Evolutionary conservation across 2,797 vertebrate species (phyloP), one percentile per base, ranked within the genome.

Genomic region (Enteromius treurensis): DNA sequence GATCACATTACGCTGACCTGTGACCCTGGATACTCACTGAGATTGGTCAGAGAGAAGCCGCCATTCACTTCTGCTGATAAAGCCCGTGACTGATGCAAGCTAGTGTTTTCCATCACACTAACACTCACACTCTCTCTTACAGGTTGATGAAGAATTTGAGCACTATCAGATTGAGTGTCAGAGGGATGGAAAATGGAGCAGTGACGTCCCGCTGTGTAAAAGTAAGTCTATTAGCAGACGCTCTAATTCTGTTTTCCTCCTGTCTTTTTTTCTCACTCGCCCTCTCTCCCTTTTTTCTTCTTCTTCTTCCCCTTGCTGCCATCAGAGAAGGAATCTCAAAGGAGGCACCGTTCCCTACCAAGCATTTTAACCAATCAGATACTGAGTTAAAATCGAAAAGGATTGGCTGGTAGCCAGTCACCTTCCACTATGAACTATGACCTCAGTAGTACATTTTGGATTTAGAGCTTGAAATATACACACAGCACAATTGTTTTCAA

Each of bases 1-100:
- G 97, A 99, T 87, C 97, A 98, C 81, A 85, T 96, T 84, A 93
- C 97, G 64, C 85, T 99, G 91, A 97, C 93, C 85, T 99, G 98
- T 92, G 92, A 95, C 81, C 89, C 91, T 0, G 98, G 98, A 80
- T 97, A 96, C 93, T 92, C 90, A 81, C 90, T 98, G 47, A 80
- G 95, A 51, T 95, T 97, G 97, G 98, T 98, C 91, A 86, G 83
- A 7, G 40, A 47, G 19, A 37, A 40, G 42, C 51, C 51, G 1
- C 37, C 49, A 55, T 42, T 60, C 60, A 5, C 19, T 77, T 45
- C 32, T 14, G 23, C 76, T 79, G 68, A 77, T 73, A 58, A 62
- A 71, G 10, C 3, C 74, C 23, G n/a, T n/a, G 21, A 75, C 32
- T 45, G 14, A 14, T 75, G 4, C 21, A 17, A 4, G 45, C 40